Evolutionary conservation across 2,888 invertebrate genomes (phyloP).

Genomic region (Desoria tigrina): DNA sequence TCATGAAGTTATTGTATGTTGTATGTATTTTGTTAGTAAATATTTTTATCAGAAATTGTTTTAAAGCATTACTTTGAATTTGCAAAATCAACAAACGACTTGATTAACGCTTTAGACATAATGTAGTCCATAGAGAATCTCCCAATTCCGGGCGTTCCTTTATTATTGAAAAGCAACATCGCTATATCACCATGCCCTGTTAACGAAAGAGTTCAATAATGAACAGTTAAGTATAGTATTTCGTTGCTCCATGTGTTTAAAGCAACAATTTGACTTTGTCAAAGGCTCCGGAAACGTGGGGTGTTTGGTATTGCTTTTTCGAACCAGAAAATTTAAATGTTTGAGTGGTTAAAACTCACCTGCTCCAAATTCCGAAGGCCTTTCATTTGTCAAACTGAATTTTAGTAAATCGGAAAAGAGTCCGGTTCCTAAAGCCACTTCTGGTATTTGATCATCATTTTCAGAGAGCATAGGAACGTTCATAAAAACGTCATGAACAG

Average conservation of each 20-base stretch:
- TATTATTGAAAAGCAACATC: constrained; percentile 20
- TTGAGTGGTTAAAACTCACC: no score
- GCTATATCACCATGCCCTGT: neutral
- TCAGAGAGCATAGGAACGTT: constrained; percentile 6
- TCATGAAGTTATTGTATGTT: no score
- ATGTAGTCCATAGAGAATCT: constrained; percentile 16
- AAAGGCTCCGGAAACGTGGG: no score
- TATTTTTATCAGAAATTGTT: no score
- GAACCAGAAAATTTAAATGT: constrained; percentile 9
- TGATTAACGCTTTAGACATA: constrained; percentile 21
- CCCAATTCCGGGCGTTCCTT: constrained; percentile 17
- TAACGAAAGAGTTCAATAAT: no score
- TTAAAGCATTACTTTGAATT: neutral
- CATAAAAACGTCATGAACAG: constrained; percentile 15
- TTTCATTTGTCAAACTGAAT: constrained; percentile 1
- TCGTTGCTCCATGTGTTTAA: no score
- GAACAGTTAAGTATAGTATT: no score
- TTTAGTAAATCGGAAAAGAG: neutral
- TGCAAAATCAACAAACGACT: constrained; percentile 23
- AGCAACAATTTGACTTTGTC: no score
- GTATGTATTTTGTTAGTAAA: no score
- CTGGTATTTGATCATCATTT: neutral
- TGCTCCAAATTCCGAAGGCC: constrained; percentile 12
- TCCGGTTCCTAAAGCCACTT: neutral
- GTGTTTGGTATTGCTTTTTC: no score